Base-by-base conservation (phyloP, 1,140 invertebrate species). In the Caenorhabditis briggsae region DNA sequence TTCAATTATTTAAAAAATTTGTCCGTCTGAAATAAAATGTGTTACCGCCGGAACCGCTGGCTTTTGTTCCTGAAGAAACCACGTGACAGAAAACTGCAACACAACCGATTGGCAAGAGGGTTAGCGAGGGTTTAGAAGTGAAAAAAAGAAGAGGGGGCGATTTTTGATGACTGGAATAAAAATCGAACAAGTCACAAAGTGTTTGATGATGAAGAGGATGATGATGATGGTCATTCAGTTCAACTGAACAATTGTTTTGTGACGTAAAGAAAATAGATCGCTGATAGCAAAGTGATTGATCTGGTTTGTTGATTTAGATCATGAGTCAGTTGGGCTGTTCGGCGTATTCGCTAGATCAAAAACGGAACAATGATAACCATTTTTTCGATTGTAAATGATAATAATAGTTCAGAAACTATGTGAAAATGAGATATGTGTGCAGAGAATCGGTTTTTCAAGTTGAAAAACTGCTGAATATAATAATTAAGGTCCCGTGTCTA, bases 161-260 rank as follows among this genome's bases (percentile, higher is more conserved):
- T 78, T 78, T 78, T 78, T 78, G 70, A 78, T 78, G 43, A 78
- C 46, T 50, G 43, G 70, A n/a, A 78, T 78, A 78, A 70, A 64
- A 70, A 25, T 43, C 33, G n/a, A 61, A 61, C 59, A 70, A 70
- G 46, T 78, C 70, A 78, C 46, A 50, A 20, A 78, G 14, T 18
- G 46, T 25, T 7, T 58, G 56, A 58, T 70, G 41, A 59, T 9
- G 58, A 23, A 59, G 61, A 70, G 43, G 43, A 18, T 78, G 25
- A 50, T 50, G 43, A 50, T 78, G 70, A 78, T 78, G 43, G 46
- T 78, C 70, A 50, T 50, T 41, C 18, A 53, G 25, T 50, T 43
- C 43, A 48, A 53, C 70, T 50, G 70, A 78, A 78, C 70, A 78
- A 53, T 78, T 78, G 64, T 70, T 46, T 18, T 70, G 25, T 78